These are phyloP conservation scores for Lindbergichthys nudifrons DNA, from an alignment of 2,797 vertebrate species.

Conservation along the genomic window DNA sequence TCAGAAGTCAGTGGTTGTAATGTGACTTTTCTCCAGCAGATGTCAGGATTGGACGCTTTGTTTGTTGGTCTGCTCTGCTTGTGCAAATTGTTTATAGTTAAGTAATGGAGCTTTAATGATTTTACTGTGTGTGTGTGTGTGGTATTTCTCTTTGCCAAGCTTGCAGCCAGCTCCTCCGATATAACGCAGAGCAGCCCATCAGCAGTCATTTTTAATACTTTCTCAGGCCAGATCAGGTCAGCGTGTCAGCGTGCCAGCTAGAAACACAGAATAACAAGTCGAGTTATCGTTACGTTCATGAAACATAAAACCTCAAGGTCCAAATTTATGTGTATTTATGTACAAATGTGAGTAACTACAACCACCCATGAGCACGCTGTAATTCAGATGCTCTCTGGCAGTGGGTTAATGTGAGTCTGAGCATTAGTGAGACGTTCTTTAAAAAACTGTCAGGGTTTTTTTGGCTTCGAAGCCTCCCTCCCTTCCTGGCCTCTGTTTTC, in stretches of 20 bases:
- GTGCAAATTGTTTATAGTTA: background rate
- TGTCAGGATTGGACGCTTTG: conserved; percentile 54
- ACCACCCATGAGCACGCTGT: conserved; percentile 32
- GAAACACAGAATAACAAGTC: conserved; percentile 28
- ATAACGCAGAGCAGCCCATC: conserved; percentile 25
- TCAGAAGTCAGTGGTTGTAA: background rate
- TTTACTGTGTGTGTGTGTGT: conserved; percentile 24
- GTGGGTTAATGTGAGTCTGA: conserved; percentile 32
- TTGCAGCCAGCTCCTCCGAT: conserved; percentile 18
- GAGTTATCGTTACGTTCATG: conserved; percentile 36
- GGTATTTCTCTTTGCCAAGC: conserved; percentile 26
- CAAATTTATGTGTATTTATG: conserved; percentile 21
- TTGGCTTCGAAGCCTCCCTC: conserved; percentile 46
- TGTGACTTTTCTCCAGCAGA: conserved; percentile 54
- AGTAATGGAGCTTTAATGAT: conserved; percentile 23
- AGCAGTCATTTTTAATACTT: conserved; percentile 33
- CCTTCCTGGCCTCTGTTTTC: conserved; percentile 43
- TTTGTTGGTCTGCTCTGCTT: background rate
- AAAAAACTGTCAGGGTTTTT: conserved; percentile 26
- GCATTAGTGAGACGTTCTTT: conserved; percentile 50
- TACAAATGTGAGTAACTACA: conserved; percentile 45
- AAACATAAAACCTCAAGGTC: conserved; percentile 54
- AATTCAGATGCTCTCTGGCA: conserved; percentile 48
- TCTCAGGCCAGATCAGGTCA: conserved; percentile 43
- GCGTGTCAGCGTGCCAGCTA: conserved; percentile 17